phyloP scores from a whole-genome alignment of 2,888 invertebrate species.

The Tetanocera ferruginea region DNA sequence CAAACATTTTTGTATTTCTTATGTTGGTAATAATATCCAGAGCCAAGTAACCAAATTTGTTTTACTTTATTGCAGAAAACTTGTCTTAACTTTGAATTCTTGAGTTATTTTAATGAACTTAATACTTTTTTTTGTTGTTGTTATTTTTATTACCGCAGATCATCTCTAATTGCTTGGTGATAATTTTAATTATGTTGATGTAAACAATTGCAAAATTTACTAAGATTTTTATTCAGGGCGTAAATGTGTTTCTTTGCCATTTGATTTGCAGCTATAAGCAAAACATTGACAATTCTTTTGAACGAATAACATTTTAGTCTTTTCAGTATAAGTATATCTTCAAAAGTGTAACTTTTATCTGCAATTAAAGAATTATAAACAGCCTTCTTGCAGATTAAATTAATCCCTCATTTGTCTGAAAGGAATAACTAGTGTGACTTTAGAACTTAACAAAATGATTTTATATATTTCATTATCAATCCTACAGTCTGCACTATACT shows the following conservation, averaged over 20 bases:
- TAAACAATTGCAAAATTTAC: background rate
- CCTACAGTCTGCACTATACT: too few relatives aligned
- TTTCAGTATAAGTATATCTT: too few relatives aligned
- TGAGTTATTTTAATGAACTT: constrained; percentile 13
- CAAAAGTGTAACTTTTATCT: too few relatives aligned
- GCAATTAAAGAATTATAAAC: too few relatives aligned
- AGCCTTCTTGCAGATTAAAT: too few relatives aligned
- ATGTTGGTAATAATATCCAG: background rate
- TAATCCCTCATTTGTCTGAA: too few relatives aligned
- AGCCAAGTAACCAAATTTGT: background rate
- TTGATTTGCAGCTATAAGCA: too few relatives aligned
- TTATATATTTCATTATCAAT: too few relatives aligned
- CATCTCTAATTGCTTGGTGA: background rate
- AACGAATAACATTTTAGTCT: too few relatives aligned
- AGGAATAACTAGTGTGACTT: too few relatives aligned
- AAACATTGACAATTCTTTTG: too few relatives aligned
- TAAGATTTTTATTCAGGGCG: background rate
- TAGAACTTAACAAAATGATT: too few relatives aligned
- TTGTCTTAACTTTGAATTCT: constrained; percentile 5
- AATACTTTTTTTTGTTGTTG: background rate
- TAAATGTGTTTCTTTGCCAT: background rate
- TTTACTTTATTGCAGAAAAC: background rate
- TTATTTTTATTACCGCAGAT: background rate
- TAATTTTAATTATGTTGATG: constrained; percentile 6
- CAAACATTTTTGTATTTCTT: background rate